Conservation (phyloP, 1,140 invertebrate genomes). For the Cotesia typhae region DNA sequence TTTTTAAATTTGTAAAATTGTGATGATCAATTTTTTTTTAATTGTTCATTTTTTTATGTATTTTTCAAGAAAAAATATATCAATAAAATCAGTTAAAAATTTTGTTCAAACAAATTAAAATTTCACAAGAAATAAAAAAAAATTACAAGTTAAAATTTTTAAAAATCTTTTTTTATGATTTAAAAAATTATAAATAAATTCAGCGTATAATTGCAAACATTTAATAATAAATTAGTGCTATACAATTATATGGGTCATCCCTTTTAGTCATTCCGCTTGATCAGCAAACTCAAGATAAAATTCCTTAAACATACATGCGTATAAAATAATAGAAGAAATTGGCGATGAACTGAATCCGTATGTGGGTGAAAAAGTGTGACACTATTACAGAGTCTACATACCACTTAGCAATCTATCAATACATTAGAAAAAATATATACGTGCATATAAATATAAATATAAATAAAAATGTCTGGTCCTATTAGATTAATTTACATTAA, state of each 20-base stretch:
- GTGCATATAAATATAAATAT: background rate
- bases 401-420: background rate
- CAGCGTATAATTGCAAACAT: no score
- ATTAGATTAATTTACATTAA: conserved; percentile 56
- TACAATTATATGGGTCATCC: background rate
- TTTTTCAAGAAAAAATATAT: no score
- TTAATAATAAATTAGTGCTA: no score
- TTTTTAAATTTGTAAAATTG: no score
- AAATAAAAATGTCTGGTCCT: conserved; percentile 32
- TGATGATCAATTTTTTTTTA: no score
- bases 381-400: background rate
- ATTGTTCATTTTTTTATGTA: no score
- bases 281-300: conserved; percentile 29
- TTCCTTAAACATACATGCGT: background rate
- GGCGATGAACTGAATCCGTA: background rate
- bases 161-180: no score
- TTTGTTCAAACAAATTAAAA: no score
- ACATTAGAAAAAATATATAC: background rate
- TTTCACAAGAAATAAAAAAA: no score
- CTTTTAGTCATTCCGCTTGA: conserved; percentile 23
- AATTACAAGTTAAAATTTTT: no score
- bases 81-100: no score
- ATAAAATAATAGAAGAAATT: conserved; percentile 17
- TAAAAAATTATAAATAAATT: no score
- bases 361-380: conserved; percentile 18